Percentiles rank a stretch among this genome's conserved stretches.
Conservation (phyloP, 2,888 invertebrate genomes). For the Lasiommata megera region DNA sequence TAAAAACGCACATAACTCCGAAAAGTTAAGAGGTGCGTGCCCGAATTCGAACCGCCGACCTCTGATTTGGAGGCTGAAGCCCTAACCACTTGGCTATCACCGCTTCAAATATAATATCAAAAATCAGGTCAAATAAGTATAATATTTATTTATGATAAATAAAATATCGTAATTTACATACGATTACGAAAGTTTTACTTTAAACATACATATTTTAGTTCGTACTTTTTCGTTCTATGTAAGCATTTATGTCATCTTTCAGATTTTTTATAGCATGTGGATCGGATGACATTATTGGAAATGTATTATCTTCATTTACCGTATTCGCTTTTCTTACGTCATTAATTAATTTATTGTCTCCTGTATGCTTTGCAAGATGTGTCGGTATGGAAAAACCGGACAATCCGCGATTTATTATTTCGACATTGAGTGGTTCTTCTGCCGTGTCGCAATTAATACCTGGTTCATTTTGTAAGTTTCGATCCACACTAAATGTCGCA, state of each 20-base stretch:
- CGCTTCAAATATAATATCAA: no score
- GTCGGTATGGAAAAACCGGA: constrained; percentile 66
- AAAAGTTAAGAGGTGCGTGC: no score
- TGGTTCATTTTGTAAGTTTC: constrained; percentile 46
- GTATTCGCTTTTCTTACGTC: constrained; percentile 22
- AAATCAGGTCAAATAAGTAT: no score
- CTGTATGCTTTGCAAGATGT: constrained; percentile 41
- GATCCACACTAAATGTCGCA: constrained; percentile 41
- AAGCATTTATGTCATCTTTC: constrained; percentile 43
- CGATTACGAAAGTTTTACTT: no score
- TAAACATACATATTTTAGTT: neutral
- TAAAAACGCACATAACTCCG: no score
- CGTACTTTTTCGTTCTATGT: constrained; percentile 28
- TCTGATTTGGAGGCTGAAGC: no score
- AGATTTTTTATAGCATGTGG: constrained; percentile 37
- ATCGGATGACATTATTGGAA: constrained; percentile 29
- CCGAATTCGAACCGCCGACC: no score
- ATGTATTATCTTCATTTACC: constrained; percentile 13
- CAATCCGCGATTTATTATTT: constrained; percentile 66
- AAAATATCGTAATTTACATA: no score
- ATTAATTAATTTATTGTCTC: constrained; percentile 37
- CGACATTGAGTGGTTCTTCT: constrained; percentile 58
- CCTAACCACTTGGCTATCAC: no score
- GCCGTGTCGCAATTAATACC: constrained; percentile 48
- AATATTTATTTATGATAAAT: no score